Conservation (phyloP, 2,888 invertebrate species). For the Leptinotarsa juncta region DNA sequence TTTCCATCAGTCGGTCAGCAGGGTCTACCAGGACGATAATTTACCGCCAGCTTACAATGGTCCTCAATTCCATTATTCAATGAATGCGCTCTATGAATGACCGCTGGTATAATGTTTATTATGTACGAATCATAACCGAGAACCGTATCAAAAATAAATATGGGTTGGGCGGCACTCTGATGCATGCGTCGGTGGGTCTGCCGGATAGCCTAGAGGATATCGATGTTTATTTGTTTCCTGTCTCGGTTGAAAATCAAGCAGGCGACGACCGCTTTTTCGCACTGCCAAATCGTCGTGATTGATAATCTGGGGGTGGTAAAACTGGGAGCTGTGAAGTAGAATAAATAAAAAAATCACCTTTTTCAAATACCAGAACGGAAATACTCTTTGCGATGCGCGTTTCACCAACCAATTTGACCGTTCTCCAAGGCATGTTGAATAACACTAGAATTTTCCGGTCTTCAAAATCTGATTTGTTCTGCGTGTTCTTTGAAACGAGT, state of each 20-base stretch:
- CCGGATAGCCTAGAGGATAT: slow-evolving; percentile 52
- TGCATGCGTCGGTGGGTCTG: slow-evolving; percentile 49
- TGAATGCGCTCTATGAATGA: slow-evolving; percentile 15
- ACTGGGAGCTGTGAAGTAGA: no score
- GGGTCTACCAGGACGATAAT: neutral
- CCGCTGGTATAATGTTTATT: slow-evolving; percentile 21
- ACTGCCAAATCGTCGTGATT: slow-evolving; percentile 19
- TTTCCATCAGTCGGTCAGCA: neutral
- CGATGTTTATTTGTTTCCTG: slow-evolving; percentile 51
- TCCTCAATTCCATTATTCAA: slow-evolving; percentile 4
- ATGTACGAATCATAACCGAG: slow-evolving; percentile 38
- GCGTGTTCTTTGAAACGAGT: no score
- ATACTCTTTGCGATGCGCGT: no score
- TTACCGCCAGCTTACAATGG: slow-evolving; percentile 12
- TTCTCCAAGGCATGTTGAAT: no score
- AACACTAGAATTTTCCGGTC: no score
- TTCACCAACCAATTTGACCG: no score
- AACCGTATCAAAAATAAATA: slow-evolving; percentile 44
- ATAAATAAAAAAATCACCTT: no score
- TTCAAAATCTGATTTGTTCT: no score
- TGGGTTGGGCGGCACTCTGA: slow-evolving; percentile 42
- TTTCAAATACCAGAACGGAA: no score
- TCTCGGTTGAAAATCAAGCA: slow-evolving; percentile 32
- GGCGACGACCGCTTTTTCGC: slow-evolving; percentile 18
- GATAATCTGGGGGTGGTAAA: neutral